Percentiles rank a stretch among this genome's conserved stretches.
Conservation (phyloP, 2,113 vertebrate genomes). For the Festucalex cinctus region DNA sequence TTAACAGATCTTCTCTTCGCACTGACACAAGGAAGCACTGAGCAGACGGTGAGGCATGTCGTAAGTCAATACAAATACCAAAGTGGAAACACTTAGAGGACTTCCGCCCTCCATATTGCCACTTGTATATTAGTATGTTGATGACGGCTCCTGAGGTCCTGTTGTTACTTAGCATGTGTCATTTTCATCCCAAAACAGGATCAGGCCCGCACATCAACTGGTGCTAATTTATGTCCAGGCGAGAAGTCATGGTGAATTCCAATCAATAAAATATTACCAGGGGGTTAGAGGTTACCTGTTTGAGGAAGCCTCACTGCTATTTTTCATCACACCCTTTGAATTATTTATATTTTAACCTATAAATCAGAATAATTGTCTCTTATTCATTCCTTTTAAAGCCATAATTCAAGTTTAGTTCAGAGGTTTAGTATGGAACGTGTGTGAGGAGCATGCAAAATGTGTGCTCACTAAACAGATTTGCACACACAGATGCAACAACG, state of each 20-base stretch:
- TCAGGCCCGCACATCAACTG: constrained; percentile 52
- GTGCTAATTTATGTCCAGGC: constrained; percentile 70
- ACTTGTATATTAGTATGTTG: constrained; percentile 54
- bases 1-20: constrained; percentile 46
- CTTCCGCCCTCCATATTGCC: constrained; percentile 32
- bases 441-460: background rate
- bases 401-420: constrained; percentile 1
- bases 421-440: background rate
- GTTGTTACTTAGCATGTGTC: constrained; percentile 51
- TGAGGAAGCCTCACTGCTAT: background rate
- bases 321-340: background rate
- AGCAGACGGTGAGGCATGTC: constrained; percentile 29
- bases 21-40: constrained; percentile 32
- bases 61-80: constrained; percentile 48
- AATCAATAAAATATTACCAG: constrained; percentile 60
- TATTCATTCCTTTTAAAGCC: constrained; percentile 1
- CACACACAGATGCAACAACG: constrained; percentile 43
- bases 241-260: constrained; percentile 44
- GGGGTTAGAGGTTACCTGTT: constrained; percentile 22
- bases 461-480: constrained; percentile 29
- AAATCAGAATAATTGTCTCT: background rate
- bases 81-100: constrained; percentile 51
- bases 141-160: constrained; percentile 47
- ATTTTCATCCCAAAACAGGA: constrained; percentile 37
- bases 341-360: background rate